These are phyloP conservation scores for Sminthopsis crassicaudata DNA, from an alignment of 2,113 vertebrate genomes.

Conservation along the genomic window DNA sequence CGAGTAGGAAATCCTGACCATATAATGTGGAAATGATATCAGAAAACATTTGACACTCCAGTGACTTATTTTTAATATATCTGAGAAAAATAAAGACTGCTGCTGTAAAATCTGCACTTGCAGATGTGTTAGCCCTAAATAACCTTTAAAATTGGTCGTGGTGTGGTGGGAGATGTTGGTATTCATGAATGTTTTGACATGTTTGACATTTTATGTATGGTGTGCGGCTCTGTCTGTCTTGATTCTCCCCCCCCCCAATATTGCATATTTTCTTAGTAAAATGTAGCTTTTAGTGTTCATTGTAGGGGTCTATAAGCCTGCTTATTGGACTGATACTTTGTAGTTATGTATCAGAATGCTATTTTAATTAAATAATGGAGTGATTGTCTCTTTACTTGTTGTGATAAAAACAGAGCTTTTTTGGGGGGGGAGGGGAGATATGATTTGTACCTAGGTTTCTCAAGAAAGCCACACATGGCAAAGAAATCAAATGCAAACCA, in stretches of 20 bases:
- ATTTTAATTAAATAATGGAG: background rate
- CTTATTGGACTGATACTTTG: constrained; percentile 25
- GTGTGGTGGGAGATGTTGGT: constrained; percentile 85
- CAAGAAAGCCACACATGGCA: background rate
- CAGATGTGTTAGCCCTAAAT: constrained; percentile 83
- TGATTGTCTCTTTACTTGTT: constrained; percentile 34
- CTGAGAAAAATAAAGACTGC: constrained; percentile 74
- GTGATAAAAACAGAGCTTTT: constrained; percentile 14
- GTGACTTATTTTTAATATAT: constrained; percentile 80
- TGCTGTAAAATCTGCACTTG: constrained; percentile 81
- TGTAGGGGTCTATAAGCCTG: constrained; percentile 6
- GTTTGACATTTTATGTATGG: constrained; percentile 86
- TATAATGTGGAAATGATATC: constrained; percentile 18
- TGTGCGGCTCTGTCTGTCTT: constrained; percentile 75
- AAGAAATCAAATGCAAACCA: constrained; percentile 18
- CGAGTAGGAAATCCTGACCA: constrained; percentile 40
- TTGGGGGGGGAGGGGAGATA: background rate
- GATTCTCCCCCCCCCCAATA: constrained; percentile 44
- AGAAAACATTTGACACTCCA: constrained; percentile 64
- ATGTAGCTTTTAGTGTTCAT: background rate
- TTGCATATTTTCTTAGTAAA: constrained; percentile 54
- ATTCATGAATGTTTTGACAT: constrained; percentile 88
- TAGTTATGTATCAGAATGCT: constrained; percentile 50
- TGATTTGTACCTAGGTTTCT: constrained; percentile 8
- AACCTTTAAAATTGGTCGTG: constrained; percentile 83